Percentiles rank a stretch among this genome's conserved stretches.
phyloP scores from a whole-genome alignment of 1,140 invertebrate genomes.

The Ericerus pela region DNA sequence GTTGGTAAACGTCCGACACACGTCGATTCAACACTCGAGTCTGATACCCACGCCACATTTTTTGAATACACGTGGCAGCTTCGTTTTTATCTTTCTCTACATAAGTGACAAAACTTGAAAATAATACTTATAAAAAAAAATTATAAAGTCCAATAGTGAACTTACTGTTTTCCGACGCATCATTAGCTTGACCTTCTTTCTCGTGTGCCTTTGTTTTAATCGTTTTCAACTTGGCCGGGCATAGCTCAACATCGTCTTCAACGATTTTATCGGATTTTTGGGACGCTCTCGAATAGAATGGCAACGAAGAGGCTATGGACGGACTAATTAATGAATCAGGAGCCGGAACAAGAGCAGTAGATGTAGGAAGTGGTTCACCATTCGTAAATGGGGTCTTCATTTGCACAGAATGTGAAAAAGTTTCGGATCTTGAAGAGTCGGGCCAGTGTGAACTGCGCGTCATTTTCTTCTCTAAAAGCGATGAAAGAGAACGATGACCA shows the following conservation, averaged over 20 bases:
- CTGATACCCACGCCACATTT: conserved; percentile 73
- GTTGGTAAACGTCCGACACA: conserved; percentile 53
- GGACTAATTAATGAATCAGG: conserved; percentile 66
- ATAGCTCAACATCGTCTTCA: conserved; percentile 40
- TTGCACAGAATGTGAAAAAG: background rate
- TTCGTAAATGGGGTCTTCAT: background rate
- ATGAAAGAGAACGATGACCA: background rate
- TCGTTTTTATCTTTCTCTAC: conserved; percentile 32
- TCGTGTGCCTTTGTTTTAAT: conserved; percentile 40
- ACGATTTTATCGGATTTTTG: background rate
- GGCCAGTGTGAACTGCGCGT: conserved; percentile 12
- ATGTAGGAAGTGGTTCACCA: conserved; percentile 47
- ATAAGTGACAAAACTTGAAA: background rate
- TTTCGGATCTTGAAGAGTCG: background rate
- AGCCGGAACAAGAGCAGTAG: conserved; percentile 68
- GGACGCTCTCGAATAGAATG: background rate
- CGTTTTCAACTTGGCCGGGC: conserved; percentile 41
- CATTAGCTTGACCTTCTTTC: conserved; percentile 35
- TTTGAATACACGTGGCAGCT: conserved; percentile 68
- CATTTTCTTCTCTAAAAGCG: conserved; percentile 7
- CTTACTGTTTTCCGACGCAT: conserved; percentile 6
- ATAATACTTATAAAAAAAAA: background rate
- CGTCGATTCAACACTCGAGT: conserved; percentile 60
- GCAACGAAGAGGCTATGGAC: background rate
- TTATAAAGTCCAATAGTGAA: background rate